These are phyloP conservation scores for Ataeniobius toweri DNA, from an alignment of 2,797 vertebrate species.

Conservation along the genomic window DNA sequence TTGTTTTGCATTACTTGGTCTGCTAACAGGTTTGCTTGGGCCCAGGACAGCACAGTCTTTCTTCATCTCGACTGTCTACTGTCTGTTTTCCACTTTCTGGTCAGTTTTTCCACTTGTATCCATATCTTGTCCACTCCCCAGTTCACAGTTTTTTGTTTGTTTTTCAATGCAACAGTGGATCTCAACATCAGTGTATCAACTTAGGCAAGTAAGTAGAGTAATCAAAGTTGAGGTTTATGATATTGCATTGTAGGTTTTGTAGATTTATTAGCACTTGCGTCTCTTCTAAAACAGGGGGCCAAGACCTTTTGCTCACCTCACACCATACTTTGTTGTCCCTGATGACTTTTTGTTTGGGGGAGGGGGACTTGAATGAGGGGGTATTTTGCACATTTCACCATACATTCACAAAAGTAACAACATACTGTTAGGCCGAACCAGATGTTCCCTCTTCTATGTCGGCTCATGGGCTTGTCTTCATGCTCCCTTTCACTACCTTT, in stretches of 20 bases:
- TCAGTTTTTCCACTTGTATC: slow-evolving; percentile 21
- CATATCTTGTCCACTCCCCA: background rate
- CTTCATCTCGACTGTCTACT: slow-evolving; percentile 39
- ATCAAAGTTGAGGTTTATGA: background rate
- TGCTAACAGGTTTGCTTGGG: too few relatives aligned
- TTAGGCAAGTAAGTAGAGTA: slow-evolving; percentile 19
- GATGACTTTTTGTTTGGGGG: background rate
- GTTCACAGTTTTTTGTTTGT: slow-evolving; percentile 3
- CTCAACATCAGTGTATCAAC: slow-evolving; percentile 26
- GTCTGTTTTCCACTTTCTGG: slow-evolving; percentile 51
- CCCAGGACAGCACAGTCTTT: background rate
- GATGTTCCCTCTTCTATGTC: too few relatives aligned
- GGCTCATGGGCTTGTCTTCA: too few relatives aligned
- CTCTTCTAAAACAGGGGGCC: too few relatives aligned
- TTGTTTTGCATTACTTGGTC: background rate
- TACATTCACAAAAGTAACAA: too few relatives aligned
- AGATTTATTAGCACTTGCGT: too few relatives aligned
- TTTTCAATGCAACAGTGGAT: slow-evolving; percentile 10
- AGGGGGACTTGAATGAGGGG: too few relatives aligned
- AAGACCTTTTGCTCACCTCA: background rate
- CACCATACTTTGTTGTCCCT: background rate
- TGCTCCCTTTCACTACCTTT: too few relatives aligned
- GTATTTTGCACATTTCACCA: too few relatives aligned
- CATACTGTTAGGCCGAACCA: too few relatives aligned
- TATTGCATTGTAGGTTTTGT: background rate